Evolutionary conservation across 2,113 vertebrate species (phyloP).

Genomic region (Pelecanoides urinatrix): DNA sequence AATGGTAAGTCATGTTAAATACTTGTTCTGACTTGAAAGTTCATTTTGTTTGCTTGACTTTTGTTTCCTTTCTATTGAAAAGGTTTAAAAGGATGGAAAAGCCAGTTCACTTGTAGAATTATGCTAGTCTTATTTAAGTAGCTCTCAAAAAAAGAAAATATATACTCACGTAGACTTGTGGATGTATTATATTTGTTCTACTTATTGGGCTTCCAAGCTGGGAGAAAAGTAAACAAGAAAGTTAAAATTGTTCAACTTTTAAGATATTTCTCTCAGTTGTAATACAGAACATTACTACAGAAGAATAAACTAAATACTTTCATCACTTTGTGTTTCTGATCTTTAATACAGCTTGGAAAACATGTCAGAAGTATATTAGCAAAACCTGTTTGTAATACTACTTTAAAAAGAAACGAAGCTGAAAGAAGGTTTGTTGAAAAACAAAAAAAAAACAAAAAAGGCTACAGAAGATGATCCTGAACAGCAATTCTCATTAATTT

Average conservation of each 20-base stretch:
- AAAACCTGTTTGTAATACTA: not conserved
- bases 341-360: not conserved
- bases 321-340: not conserved
- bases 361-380: not conserved
- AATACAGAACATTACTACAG: not conserved
- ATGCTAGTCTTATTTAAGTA: not conserved
- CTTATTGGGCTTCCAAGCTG: slow-evolving; percentile 96
- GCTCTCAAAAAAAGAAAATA: not conserved
- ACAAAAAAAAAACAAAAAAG: not conserved
- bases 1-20: not conserved
- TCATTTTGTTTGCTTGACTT: not conserved
- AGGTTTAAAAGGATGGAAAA: not conserved
- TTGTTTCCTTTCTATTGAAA: not conserved
- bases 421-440: not conserved
- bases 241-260: not conserved
- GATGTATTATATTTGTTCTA: slow-evolving; percentile 97
- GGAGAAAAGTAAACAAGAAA: not conserved
- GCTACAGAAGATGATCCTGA: not conserved
- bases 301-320: not conserved
- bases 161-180: slow-evolving; percentile 94
- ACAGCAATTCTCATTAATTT: not conserved
- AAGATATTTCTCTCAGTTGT: not conserved
- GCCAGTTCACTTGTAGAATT: not conserved
- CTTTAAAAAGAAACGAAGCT: not conserved
- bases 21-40: not conserved